Percentiles rank a stretch among this genome's conserved stretches.
phyloP scores from a whole-genome alignment of 92 coral and sea anemone genomes.

The Umimayanthus kanabou region DNA sequence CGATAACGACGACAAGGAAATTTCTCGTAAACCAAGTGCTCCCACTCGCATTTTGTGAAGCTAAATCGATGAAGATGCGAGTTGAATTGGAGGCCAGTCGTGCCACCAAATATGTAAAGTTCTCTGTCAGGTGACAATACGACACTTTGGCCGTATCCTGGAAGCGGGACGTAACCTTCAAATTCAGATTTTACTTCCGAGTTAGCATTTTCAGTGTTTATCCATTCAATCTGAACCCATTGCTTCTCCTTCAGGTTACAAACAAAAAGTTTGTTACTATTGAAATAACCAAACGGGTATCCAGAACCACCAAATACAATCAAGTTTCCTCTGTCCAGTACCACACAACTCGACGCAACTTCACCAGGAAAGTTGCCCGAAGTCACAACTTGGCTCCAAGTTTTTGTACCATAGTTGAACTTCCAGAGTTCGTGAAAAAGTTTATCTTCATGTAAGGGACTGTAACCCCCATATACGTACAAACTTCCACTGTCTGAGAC shows the following conservation, averaged over 20 bases:
- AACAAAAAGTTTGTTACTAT: slow-evolving; percentile 81
- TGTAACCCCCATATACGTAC: slow-evolving; percentile 93
- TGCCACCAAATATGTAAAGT: slow-evolving; percentile 93
- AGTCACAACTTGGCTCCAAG: slow-evolving; percentile 68
- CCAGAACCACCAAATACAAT: slow-evolving; percentile 98
- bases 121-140: slow-evolving; percentile 80
- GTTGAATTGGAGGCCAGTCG: slow-evolving; percentile 84
- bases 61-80: slow-evolving; percentile 68
- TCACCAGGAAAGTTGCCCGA: slow-evolving; percentile 76
- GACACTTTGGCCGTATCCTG: slow-evolving; percentile 95
- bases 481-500: slow-evolving; percentile 78
- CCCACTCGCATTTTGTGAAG: slow-evolving; percentile 73
- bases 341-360: slow-evolving; percentile 89
- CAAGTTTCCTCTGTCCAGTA: slow-evolving; percentile 69
- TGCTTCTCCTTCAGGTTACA: slow-evolving; percentile 58
- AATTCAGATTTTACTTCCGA: slow-evolving; percentile 22
- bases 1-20: slow-evolving; percentile 81
- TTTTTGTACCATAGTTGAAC: slow-evolving; percentile 65
- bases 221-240: slow-evolving; percentile 67
- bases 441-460: slow-evolving; percentile 61
- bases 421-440: slow-evolving; percentile 91
- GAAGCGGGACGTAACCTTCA: slow-evolving; percentile 59
- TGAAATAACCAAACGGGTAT: slow-evolving; percentile 87
- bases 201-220: slow-evolving; percentile 40
- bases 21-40: slow-evolving; percentile 48